These are phyloP conservation scores for Pseudopipra pipra DNA, from an alignment of 2,113 vertebrate species.

Conservation along the genomic window DNA sequence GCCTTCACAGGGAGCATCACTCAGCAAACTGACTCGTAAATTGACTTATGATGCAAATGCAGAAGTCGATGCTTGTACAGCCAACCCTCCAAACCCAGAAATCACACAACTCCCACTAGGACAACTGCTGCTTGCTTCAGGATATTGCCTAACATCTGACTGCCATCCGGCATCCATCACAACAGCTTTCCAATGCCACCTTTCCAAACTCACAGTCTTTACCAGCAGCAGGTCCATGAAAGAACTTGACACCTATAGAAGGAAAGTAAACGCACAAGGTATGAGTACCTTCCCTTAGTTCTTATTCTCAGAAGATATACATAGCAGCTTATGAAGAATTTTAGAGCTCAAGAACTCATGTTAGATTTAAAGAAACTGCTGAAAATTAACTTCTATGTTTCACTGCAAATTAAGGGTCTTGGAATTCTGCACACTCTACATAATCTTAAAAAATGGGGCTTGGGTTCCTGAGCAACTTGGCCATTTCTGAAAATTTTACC, in stretches of 20 bases:
- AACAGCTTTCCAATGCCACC: background rate
- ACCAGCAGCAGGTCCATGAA: background rate
- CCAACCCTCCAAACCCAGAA: background rate
- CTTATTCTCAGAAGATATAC: background rate
- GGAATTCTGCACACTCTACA: background rate
- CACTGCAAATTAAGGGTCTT: conserved; percentile 9
- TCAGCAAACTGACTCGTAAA: background rate
- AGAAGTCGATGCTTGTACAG: background rate
- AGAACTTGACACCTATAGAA: background rate
- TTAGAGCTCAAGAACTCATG: background rate
- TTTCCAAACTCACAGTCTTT: background rate
- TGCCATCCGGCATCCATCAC: background rate
- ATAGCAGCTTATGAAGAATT: background rate
- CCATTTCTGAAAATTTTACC: conserved; percentile 26
- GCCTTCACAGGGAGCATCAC: background rate
- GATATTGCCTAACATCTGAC: background rate
- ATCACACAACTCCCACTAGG: background rate
- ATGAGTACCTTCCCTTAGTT: background rate
- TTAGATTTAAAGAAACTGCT: background rate
- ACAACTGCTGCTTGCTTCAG: background rate
- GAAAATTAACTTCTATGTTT: background rate
- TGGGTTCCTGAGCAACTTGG: background rate
- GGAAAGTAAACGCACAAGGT: background rate
- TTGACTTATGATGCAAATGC: background rate
- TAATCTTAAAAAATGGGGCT: background rate